Base-by-base conservation (phyloP, 1,140 invertebrate genomes). In the Eumaeus atala region DNA sequence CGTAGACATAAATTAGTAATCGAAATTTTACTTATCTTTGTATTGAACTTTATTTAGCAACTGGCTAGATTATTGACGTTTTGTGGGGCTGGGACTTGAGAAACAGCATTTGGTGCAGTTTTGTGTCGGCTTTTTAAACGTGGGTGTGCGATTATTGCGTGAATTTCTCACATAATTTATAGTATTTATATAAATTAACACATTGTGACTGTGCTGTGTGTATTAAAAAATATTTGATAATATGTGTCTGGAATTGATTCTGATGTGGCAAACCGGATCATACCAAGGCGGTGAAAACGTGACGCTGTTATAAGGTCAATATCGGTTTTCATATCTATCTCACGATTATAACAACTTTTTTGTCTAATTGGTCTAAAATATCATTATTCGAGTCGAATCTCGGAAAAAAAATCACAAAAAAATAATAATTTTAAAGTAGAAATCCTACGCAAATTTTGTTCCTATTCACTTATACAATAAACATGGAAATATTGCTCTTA, bases 231-330 rank as follows among this genome's bases (percentile, higher is more conserved):
- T 28, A 28, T 66, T 60, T 56, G 67, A 60, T 70, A 72, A 59
- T 77, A 80, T 78, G 74, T 81, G 76, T 66, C 67, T 74, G 58
- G 68, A 71, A 72, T 72, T 74, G 62, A 68, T 66, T 76, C 67
- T 77, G 76, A 80, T 83, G 78, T 82, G 82, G 78, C 79, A 84
- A 84, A 85, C 82, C 79, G 78, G 80, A 85, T 83, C 75, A 70
- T 67, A 73, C 61, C 69, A 65, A 77, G 67, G 58, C 68, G 72
- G 73, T 81, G 78, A 84, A 84, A 84, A 84, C 75, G 77, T 85
- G 77, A 79, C 71, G 72, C 67, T 72, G 58, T 74, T 79, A 61
- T 85, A 85, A 82, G 79, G 82, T 85, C 74, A 84, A 77, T 76
- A 69, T 66, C 35, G 54, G 54, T 71, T 66, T 69, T 74, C 60